Percentiles rank a stretch among this genome's conserved stretches.
Evolutionary conservation across 1,140 invertebrate genomes (phyloP).

Genomic region (Drosophila asahinai): DNA sequence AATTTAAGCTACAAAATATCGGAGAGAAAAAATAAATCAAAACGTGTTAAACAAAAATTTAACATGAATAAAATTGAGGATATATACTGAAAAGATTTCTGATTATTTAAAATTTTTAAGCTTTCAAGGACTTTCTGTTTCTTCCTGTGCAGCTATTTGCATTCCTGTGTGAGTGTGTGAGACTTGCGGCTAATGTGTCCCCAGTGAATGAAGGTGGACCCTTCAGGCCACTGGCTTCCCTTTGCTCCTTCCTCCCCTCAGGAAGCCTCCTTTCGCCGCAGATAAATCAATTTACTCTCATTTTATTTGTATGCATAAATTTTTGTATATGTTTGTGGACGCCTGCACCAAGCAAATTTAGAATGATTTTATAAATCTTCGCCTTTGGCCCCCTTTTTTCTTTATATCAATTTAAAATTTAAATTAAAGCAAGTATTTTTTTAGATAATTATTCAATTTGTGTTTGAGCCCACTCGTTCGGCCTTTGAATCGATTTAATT

Average conservation of each 20-base stretch:
- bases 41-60: too few relatives aligned
- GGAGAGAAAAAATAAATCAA: too few relatives aligned
- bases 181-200: conserved; percentile 74
- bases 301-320: conserved; percentile 83
- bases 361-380: conserved; percentile 68
- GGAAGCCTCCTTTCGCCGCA: conserved; percentile 42
- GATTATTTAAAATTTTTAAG: too few relatives aligned
- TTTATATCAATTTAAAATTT: conserved; percentile 29
- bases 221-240: conserved; percentile 24
- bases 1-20: background rate
- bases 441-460: conserved; percentile 78
- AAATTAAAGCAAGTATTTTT: conserved; percentile 53
- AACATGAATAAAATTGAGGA: too few relatives aligned
- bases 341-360: conserved; percentile 41
- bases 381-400: conserved; percentile 35
- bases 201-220: conserved; percentile 70
- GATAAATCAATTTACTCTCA: conserved; percentile 82
- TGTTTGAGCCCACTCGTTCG: conserved; percentile 23
- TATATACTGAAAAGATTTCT: too few relatives aligned
- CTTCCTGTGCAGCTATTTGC: conserved; percentile 54
- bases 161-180: conserved; percentile 50
- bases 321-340: conserved; percentile 33
- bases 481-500: conserved; percentile 54
- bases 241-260: background rate
- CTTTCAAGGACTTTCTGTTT: background rate